These are phyloP conservation scores for Trematomus loennbergii DNA, from an alignment of 2,113 vertebrate species.

Conservation along the genomic window DNA sequence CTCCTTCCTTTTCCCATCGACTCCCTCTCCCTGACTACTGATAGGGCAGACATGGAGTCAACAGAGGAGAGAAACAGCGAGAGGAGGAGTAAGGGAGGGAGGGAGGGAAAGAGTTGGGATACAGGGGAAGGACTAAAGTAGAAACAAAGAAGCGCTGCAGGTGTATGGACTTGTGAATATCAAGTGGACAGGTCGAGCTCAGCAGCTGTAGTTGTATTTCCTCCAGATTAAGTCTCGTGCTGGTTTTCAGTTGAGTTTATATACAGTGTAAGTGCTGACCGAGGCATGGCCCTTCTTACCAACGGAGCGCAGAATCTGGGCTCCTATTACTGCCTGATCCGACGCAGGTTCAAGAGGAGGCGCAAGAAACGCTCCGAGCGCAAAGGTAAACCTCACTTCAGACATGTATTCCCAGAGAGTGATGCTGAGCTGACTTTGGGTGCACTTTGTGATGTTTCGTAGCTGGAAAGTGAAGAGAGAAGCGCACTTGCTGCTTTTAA, in stretches of 20 bases:
- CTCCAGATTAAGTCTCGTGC: background rate
- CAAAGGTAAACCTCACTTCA: constrained; percentile 84
- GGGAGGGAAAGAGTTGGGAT: constrained; percentile 48
- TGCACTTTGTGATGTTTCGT: background rate
- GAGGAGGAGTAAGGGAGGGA: constrained; percentile 23
- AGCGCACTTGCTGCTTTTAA: background rate
- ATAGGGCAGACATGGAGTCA: constrained; percentile 74
- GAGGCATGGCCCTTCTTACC: constrained; percentile 80
- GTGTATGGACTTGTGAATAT: constrained; percentile 61
- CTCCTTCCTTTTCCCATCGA: constrained; percentile 50
- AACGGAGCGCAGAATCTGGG: constrained; percentile 65
- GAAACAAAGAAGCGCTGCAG: constrained; percentile 73
- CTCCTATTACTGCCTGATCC: constrained; percentile 76
- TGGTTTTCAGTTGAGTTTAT: background rate
- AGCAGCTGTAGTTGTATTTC: constrained; percentile 15
- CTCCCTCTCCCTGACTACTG: constrained; percentile 60
- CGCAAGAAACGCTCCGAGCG: constrained; percentile 85
- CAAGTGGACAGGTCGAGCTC: constrained; percentile 30
- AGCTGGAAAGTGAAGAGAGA: background rate
- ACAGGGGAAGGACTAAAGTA: constrained; percentile 47
- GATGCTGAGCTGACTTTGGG: constrained; percentile 22
- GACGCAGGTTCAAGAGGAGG: constrained; percentile 82
- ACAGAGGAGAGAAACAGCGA: constrained; percentile 49
- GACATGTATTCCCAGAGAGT: background rate
- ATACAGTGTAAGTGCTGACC: background rate